These are phyloP conservation scores for Platycheirus rosarum DNA, from an alignment of 2,888 invertebrate species.

Conservation along the genomic window DNA sequence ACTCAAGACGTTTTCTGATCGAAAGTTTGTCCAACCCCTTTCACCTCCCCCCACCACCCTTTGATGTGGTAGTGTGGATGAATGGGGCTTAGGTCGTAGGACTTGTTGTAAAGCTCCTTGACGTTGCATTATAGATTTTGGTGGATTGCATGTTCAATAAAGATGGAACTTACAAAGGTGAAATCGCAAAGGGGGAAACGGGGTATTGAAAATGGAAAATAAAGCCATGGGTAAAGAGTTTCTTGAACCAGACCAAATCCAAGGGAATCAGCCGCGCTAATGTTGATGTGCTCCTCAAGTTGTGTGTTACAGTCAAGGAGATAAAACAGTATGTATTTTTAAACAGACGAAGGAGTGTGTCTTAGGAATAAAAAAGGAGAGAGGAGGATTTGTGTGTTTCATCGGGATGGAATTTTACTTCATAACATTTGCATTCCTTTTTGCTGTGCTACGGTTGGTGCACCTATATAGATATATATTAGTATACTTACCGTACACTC, in stretches of 20 bases:
- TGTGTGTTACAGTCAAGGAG: slow-evolving; percentile 41
- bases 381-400: slow-evolving; percentile 46
- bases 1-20: slow-evolving; percentile 66
- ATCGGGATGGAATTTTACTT: slow-evolving; percentile 55
- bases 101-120: slow-evolving; percentile 66
- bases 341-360: slow-evolving; percentile 18
- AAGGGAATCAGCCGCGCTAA: slow-evolving; percentile 47
- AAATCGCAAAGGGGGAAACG: background rate
- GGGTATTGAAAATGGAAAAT: slow-evolving; percentile 62
- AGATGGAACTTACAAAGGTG: slow-evolving; percentile 43
- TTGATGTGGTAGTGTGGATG: slow-evolving; percentile 40
- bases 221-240: slow-evolving; percentile 64
- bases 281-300: slow-evolving; percentile 41
- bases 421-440: slow-evolving; percentile 72
- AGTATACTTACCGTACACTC: slow-evolving; percentile 90
- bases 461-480: background rate
- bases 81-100: slow-evolving; percentile 50
- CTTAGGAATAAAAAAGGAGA: background rate
- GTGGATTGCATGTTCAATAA: slow-evolving; percentile 67
- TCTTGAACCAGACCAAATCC: slow-evolving; percentile 55
- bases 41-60: background rate
- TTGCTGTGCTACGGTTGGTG: slow-evolving; percentile 12
- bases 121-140: slow-evolving; percentile 68
- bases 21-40: slow-evolving; percentile 51
- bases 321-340: slow-evolving; percentile 52